These are phyloP conservation scores for Lamprotornis superbus DNA, from an alignment of 2,113 vertebrate species.

Conservation along the genomic window DNA sequence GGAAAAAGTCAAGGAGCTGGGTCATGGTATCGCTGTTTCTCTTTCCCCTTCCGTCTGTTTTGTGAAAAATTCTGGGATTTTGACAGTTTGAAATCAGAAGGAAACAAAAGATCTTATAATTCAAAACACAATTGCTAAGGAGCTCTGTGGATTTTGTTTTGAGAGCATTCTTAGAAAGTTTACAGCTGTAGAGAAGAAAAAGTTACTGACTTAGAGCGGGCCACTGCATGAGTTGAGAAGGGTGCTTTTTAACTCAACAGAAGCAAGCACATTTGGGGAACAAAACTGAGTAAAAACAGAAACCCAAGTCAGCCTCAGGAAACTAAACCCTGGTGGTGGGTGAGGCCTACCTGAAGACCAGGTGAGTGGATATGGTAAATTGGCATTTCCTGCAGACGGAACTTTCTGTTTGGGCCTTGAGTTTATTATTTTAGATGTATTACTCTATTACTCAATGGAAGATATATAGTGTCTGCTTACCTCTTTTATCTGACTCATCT, in stretches of 20 bases:
- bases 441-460: neutral
- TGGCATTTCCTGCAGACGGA: neutral
- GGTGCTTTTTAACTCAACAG: neutral
- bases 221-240: neutral
- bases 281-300: neutral
- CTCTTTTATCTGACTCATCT: conserved; percentile 78
- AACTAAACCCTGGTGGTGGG: neutral
- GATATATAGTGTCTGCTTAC: conserved; percentile 54
- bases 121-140: neutral
- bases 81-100: neutral
- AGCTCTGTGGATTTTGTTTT: neutral
- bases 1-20: neutral
- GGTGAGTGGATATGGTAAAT: neutral
- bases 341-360: neutral
- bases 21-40: neutral
- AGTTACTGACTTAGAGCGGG: neutral
- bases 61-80: neutral
- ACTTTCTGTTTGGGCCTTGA: neutral
- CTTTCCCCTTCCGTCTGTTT: neutral
- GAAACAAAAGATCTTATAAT: neutral
- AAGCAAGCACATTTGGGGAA: neutral
- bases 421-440: neutral
- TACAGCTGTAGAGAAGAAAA: neutral
- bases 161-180: neutral
- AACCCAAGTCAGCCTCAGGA: neutral